Evolutionary conservation across 2,888 invertebrate species (phyloP).

Genomic region (Drosophila affinis): DNA sequence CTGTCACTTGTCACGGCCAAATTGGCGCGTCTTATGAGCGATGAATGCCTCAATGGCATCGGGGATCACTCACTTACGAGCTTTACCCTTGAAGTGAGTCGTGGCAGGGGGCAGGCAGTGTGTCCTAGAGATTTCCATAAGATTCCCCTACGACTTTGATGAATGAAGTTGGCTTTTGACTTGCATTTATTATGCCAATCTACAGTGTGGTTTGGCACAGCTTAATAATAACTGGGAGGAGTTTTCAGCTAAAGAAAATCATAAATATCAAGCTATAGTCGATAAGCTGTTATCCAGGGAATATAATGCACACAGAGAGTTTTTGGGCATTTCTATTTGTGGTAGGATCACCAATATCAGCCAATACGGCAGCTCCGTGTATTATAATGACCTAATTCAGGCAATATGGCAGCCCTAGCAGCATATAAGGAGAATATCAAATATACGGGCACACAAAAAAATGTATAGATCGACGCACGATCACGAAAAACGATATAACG

Average conservation of each 20-base stretch:
- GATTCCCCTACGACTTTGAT: conserved; percentile 67
- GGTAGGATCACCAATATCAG: no score
- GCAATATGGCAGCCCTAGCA: no score
- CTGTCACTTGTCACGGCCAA: conserved; percentile 72
- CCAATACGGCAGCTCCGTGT: no score
- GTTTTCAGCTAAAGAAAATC: background rate
- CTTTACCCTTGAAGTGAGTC: background rate
- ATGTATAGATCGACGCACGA: no score
- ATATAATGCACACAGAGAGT: background rate
- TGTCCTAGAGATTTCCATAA: conserved; percentile 19
- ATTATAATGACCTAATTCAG: no score
- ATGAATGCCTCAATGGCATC: conserved; percentile 66
- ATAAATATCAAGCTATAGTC: background rate
- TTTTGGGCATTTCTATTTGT: no score
- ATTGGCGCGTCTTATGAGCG: conserved; percentile 73
- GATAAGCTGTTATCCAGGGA: background rate
- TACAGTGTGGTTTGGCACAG: conserved; percentile 12
- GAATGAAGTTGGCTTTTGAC: conserved; percentile 67
- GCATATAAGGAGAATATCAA: no score
- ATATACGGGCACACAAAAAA: no score
- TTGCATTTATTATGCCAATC: conserved; percentile 48
- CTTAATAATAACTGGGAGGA: background rate
- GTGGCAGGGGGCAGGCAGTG: background rate
- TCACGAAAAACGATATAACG: no score
- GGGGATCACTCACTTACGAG: conserved; percentile 63